phyloP scores from a whole-genome alignment of 2,113 vertebrate genomes.

The Globicephala melas region DNA sequence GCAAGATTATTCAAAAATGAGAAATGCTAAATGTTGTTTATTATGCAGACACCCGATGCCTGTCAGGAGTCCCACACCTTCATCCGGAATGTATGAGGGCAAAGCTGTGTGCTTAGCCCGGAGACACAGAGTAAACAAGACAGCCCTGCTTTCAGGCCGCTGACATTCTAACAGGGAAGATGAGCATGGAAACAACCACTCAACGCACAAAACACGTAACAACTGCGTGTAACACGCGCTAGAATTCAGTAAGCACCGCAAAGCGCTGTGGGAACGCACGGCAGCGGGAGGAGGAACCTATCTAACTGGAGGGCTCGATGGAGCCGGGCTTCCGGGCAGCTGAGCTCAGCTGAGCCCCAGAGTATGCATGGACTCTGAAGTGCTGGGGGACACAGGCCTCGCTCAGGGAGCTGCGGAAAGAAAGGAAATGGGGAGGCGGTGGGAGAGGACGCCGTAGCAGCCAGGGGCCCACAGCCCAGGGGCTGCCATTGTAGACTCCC shows the following conservation, averaged over 20 bases:
- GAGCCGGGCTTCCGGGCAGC: not conserved
- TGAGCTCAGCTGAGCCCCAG: not conserved
- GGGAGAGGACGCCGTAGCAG: not conserved
- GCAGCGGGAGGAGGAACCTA: not conserved
- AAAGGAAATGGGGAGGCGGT: no score
- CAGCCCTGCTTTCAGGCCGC: not conserved
- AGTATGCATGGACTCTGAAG: not conserved
- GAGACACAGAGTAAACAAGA: no score
- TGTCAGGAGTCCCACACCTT: not conserved
- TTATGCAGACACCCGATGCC: not conserved
- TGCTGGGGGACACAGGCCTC: no score
- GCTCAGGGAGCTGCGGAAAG: no score
- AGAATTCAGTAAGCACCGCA: not conserved
- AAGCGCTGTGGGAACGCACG: fast-evolving
- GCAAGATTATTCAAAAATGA: not conserved
- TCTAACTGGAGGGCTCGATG: not conserved
- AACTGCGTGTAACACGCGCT: no score
- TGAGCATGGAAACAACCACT: not conserved
- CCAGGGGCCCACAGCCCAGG: not conserved
- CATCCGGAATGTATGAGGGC: not conserved
- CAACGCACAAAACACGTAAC: not conserved
- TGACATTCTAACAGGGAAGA: not conserved
- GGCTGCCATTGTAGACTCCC: no score
- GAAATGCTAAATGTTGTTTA: not conserved
- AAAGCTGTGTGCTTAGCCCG: not conserved